Percentiles rank a stretch among this genome's conserved stretches.
Evolutionary conservation across 2,888 invertebrate genomes (phyloP).

Genomic region (Oscheius sp.): DNA sequence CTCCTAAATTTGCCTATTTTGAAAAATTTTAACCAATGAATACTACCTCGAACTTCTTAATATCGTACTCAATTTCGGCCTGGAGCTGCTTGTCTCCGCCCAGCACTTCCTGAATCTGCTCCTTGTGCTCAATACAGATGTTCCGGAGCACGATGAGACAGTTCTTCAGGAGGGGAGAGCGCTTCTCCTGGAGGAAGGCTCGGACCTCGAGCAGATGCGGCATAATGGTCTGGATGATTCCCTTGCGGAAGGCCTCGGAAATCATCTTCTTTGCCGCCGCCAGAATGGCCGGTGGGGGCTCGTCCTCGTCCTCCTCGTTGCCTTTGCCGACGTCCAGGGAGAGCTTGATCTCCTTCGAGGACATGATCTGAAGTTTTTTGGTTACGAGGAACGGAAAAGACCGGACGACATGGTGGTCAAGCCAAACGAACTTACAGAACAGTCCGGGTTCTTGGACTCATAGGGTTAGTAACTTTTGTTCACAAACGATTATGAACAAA

Average conservation of each 20-base stretch:
- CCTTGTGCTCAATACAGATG: conserved; percentile 45
- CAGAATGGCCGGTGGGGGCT: conserved; percentile 39
- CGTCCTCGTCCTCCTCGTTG: conserved; percentile 46
- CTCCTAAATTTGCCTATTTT: conserved; percentile 4
- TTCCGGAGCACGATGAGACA: conserved; percentile 39
- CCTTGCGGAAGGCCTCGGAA: conserved; percentile 47
- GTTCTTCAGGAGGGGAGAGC: conserved; percentile 25
- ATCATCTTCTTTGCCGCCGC: conserved; percentile 50
- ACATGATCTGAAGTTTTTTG: conserved; percentile 40
- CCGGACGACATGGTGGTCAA: too few species aligned
- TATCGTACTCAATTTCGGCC: conserved; percentile 49
- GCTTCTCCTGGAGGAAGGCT: conserved; percentile 41
- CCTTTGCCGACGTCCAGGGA: conserved; percentile 42
- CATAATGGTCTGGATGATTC: conserved; percentile 50
- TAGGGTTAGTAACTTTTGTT: too few species aligned
- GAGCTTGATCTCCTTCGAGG: conserved; percentile 48
- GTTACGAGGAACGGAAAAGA: neutral
- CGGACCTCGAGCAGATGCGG: conserved; percentile 48
- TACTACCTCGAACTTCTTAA: conserved; percentile 37
- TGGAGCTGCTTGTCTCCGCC: conserved; percentile 47
- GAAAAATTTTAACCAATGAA: neutral
- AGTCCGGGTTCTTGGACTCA: too few species aligned
- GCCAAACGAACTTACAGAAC: too few species aligned
- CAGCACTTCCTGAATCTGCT: conserved; percentile 49
- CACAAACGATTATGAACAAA: too few species aligned